Base-by-base conservation (phyloP, 2,113 vertebrate genomes). In the Casuarius casuarius region DNA sequence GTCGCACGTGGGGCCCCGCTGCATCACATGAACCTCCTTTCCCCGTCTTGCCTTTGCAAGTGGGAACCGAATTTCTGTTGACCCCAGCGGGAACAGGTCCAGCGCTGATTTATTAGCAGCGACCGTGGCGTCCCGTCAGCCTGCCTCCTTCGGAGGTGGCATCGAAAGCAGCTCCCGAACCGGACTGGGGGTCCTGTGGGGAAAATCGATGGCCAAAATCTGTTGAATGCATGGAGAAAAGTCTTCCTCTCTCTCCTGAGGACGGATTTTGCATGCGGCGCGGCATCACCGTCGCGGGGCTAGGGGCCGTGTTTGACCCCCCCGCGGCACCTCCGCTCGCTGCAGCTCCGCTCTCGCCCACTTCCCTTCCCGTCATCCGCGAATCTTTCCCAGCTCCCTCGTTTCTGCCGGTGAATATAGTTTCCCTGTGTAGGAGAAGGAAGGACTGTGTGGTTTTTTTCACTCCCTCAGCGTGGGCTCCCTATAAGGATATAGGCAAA, bases 401-500 rank as follows among this genome's bases (percentile, higher is more conserved):
- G 54, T 78, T 46, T 51, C 42, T 20, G 3, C 48, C 15, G 48
- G 21, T 76, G 77, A 78, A 65, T 95, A 72, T 38, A 92, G 28
- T 89, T 95, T 75, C 35, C 66, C 84, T 73, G 87, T 4, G n/a
- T 95, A 84, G 92, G 94, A 92, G 78, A 79, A 48, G 7, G 38
- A 54, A 83, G 20, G 65, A 84, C 59, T 59, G 48, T 65, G 86
- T 56, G 28, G 17, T 28, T 54, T 21, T 70, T 75, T 86, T 89
- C 35, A 54, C 76, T 89, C 76, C 38, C 67, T 72, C 52, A 12
- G 26, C 77, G 76, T 94, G 62, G n/a, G 16, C 25, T 84, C 93
- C 87, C 81, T 91, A 29, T 96, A 95, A 91, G 91, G 95, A 88
- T 72, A 48, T 15, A 35, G 29, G 63, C 72, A 66, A 84, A 90